phyloP scores from a whole-genome alignment of 2,888 invertebrate species.

The Pyrocoelia pectoralis region DNA sequence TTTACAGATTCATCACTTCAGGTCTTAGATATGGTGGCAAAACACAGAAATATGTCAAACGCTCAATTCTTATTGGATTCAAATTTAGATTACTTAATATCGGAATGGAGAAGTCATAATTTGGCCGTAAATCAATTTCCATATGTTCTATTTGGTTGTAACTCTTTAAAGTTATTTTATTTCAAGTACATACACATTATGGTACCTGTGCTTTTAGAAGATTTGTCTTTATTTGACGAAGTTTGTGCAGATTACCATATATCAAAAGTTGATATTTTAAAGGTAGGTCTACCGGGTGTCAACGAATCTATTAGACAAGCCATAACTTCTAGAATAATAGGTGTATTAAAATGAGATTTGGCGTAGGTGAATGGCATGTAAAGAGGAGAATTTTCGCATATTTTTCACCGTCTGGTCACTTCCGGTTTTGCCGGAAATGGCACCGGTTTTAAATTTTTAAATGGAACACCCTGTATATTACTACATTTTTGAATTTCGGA shows the following conservation, averaged over 20 bases:
- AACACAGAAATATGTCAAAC: constrained; percentile 44
- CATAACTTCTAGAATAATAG: too few relatives aligned
- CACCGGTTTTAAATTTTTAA: too few relatives aligned
- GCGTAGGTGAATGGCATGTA: too few relatives aligned
- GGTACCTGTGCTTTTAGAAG: constrained; percentile 57
- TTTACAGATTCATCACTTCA: constrained; percentile 24
- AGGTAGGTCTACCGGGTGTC: constrained; percentile 45
- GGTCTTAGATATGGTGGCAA: constrained; percentile 43
- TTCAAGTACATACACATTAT: constrained; percentile 56
- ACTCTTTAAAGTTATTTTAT: constrained; percentile 57
- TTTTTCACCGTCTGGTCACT: too few relatives aligned
- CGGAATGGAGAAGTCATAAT: constrained; percentile 52
- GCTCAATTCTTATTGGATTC: constrained; percentile 58
- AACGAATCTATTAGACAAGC: too few relatives aligned
- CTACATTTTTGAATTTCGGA: too few relatives aligned
- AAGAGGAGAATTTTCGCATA: too few relatives aligned
- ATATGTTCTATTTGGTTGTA: constrained; percentile 53
- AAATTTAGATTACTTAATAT: constrained; percentile 62
- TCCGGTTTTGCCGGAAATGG: too few relatives aligned
- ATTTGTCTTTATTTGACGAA: constrained; percentile 45
- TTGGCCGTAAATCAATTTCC: constrained; percentile 54
- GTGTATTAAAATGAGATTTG: too few relatives aligned
- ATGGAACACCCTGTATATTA: too few relatives aligned
- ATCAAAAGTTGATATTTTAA: constrained; percentile 48
- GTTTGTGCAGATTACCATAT: constrained; percentile 50